Percentiles rank a stretch among this genome's conserved stretches.
Evolutionary conservation across 2,888 invertebrate species (phyloP).

Genomic region (Oligia strigilis): DNA sequence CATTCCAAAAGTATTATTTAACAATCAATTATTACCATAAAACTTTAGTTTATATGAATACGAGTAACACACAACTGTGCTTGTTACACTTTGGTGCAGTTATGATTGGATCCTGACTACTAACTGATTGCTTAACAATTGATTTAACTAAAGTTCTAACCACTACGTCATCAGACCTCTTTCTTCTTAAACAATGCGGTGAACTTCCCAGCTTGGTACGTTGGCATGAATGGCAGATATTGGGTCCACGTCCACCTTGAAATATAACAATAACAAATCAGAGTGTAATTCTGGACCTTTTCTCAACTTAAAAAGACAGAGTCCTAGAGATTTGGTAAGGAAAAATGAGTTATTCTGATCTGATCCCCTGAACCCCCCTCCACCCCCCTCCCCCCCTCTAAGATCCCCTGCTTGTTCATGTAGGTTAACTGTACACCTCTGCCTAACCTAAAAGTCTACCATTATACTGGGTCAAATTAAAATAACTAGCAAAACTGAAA

Average conservation of each 20-base stretch:
- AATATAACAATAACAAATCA: slow-evolving; percentile 10
- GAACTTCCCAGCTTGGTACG: slow-evolving; percentile 90
- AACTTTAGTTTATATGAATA: neutral
- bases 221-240: slow-evolving; percentile 93
- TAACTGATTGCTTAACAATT: neutral
- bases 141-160: neutral
- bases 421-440: neutral
- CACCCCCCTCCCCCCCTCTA: too few species aligned
- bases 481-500: neutral
- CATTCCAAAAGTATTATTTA: neutral
- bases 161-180: slow-evolving; percentile 69
- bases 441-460: neutral
- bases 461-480: neutral
- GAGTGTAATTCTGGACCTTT: too few species aligned
- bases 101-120: neutral
- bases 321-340: too few species aligned
- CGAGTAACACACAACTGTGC: neutral
- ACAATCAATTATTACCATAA: too few species aligned
- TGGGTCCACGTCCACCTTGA: slow-evolving; percentile 92
- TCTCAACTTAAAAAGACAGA: neutral
- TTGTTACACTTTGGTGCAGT: neutral
- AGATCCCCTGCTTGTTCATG: neutral
- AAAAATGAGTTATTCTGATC: neutral
- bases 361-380: too few species aligned
- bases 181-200: slow-evolving; percentile 83